phyloP scores from a whole-genome alignment of 2,797 vertebrate genomes.

The Cynopterus sphinx region DNA sequence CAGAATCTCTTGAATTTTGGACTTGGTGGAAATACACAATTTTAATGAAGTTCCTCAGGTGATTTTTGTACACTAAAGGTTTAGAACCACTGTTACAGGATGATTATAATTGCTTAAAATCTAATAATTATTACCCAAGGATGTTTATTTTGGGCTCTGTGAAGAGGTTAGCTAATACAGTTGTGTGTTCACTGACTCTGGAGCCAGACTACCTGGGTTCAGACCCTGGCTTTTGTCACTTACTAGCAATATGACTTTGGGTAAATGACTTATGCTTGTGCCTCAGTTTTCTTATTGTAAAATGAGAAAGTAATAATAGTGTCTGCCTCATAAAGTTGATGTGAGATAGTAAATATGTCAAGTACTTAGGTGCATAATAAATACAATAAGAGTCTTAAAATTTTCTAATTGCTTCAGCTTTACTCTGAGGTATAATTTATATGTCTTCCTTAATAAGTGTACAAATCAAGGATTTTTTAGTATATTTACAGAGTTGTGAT shows the following conservation, averaged over 20 bases:
- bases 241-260: neutral
- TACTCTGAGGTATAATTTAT: neutral
- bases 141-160: neutral
- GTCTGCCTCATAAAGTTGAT: neutral
- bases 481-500: conserved; percentile 27
- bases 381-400: neutral
- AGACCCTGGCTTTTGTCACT: neutral
- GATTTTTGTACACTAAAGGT: neutral
- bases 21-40: neutral
- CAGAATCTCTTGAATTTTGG: neutral
- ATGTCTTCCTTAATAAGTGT: neutral
- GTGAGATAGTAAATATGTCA: neutral
- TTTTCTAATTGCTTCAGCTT: neutral
- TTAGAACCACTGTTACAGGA: neutral
- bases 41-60: neutral
- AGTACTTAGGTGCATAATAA: neutral
- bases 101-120: conserved; percentile 26
- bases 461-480: neutral
- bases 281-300: conserved; percentile 52
- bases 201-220: neutral
- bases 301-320: neutral
- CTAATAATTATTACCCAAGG: neutral
- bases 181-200: neutral
- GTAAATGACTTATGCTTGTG: neutral
- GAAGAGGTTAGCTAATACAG: neutral